Percentiles rank a stretch among this genome's conserved stretches.
Evolutionary conservation across 1,140 invertebrate species (phyloP).

Genomic region (Ostrea denselamellosa): DNA sequence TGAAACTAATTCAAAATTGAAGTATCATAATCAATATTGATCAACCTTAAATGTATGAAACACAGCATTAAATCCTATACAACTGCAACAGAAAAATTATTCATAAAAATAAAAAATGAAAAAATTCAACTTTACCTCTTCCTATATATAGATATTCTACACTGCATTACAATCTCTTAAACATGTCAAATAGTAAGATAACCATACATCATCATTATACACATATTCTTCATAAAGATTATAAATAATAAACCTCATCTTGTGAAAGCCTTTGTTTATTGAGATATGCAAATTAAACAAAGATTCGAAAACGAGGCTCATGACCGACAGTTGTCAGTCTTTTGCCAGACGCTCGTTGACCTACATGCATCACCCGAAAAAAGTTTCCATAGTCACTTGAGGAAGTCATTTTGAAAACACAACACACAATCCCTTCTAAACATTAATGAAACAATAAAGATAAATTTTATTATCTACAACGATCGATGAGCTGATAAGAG

Average conservation of each 20-base stretch:
- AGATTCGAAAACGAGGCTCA: slow-evolving; percentile 12
- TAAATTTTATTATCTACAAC: not conserved
- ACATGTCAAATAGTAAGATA: not conserved
- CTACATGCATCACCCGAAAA: slow-evolving; percentile 37
- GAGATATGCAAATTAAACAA: slow-evolving; percentile 36
- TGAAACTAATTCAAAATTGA: no score
- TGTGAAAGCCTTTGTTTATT: slow-evolving; percentile 14
- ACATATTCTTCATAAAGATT: not conserved
- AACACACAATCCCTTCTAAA: not conserved
- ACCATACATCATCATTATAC: not conserved
- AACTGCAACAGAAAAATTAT: no score
- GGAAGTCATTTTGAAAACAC: not conserved
- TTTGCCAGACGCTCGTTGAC: slow-evolving; percentile 36
- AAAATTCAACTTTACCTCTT: not conserved
- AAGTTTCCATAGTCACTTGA: slow-evolving; percentile 31
- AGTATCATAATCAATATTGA: no score
- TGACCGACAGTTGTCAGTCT: slow-evolving; percentile 38
- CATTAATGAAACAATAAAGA: not conserved
- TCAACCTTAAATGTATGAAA: no score
- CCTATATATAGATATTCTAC: not conserved
- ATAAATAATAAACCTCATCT: not conserved
- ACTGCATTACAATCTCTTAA: not conserved
- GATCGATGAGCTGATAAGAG: slow-evolving; percentile 27
- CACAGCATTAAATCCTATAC: no score
- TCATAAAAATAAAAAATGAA: not conserved